Percentiles rank a stretch among this genome's conserved stretches.
These are phyloP conservation scores for Oceanites oceanicus DNA, from an alignment of 2,113 vertebrate species.

Conservation along the genomic window DNA sequence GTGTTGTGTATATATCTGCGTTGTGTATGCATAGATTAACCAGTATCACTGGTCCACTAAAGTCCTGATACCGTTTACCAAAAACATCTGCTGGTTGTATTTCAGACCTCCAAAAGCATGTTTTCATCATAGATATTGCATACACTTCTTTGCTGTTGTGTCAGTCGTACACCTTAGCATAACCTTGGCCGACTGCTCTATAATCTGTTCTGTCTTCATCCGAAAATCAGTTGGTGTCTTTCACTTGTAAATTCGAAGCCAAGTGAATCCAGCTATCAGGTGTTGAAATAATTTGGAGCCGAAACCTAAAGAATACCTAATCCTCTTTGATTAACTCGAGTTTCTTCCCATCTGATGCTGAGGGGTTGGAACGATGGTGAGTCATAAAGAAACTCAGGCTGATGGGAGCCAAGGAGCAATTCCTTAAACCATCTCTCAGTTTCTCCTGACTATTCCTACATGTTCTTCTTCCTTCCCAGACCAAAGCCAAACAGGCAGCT, in stretches of 20 bases:
- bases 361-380: not conserved
- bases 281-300: not conserved
- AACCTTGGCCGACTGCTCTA: not conserved
- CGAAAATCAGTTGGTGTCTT: not conserved
- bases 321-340: not conserved
- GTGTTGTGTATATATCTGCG: not conserved
- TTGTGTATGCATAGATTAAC: not conserved
- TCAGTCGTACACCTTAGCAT: not conserved
- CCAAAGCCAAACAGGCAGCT: not conserved
- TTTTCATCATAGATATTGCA: not conserved
- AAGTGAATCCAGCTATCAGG: not conserved
- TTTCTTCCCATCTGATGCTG: constrained; percentile 1
- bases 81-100: not conserved
- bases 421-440: not conserved
- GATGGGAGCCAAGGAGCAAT: not conserved
- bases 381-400: not conserved
- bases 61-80: not conserved
- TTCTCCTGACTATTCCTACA: not conserved
- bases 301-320: not conserved
- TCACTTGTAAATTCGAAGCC: not conserved
- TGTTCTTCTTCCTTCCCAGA: not conserved
- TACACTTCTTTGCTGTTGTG: not conserved
- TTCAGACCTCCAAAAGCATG: not conserved
- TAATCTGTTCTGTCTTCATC: not conserved
- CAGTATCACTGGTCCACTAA: not conserved